Evolutionary conservation across 2,797 vertebrate species (phyloP).

Genomic region (Hybognathus amarus): DNA sequence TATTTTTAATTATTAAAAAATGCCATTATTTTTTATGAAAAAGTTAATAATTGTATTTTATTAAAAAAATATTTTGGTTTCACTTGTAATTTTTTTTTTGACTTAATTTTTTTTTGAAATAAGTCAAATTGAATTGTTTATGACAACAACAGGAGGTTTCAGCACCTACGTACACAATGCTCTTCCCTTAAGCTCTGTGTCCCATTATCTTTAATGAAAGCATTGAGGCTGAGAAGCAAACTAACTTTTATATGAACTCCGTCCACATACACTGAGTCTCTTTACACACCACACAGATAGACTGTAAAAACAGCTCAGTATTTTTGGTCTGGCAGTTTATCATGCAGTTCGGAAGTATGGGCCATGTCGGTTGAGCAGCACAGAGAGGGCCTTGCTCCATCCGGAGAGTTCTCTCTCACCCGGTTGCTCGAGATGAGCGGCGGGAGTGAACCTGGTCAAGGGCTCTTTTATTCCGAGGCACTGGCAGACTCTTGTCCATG

Average conservation of each 20-base stretch:
- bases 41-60: too few relatives aligned
- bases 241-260: not conserved
- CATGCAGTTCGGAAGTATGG: slow-evolving; percentile 31
- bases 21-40: too few relatives aligned
- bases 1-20: too few relatives aligned
- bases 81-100: too few relatives aligned
- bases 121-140: too few relatives aligned
- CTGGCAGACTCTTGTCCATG: slow-evolving; percentile 56
- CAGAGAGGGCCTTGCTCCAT: slow-evolving; percentile 58
- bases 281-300: slow-evolving; percentile 53
- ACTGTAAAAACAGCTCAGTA: slow-evolving; percentile 65
- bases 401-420: slow-evolving; percentile 29
- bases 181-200: not conserved
- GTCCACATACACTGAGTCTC: not conserved
- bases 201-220: not conserved
- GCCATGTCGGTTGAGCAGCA: slow-evolving; percentile 36
- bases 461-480: slow-evolving; percentile 64
- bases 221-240: not conserved
- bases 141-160: not conserved
- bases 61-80: too few relatives aligned
- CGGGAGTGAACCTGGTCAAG: slow-evolving; percentile 64
- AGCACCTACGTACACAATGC: not conserved
- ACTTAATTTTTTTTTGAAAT: too few relatives aligned
- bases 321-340: slow-evolving; percentile 66
- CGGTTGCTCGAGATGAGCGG: slow-evolving; percentile 12